Percentiles rank a stretch among this genome's conserved stretches.
Evolutionary conservation across 2,888 invertebrate genomes (phyloP).

Genomic region (Caenorhabditis panamensis): DNA sequence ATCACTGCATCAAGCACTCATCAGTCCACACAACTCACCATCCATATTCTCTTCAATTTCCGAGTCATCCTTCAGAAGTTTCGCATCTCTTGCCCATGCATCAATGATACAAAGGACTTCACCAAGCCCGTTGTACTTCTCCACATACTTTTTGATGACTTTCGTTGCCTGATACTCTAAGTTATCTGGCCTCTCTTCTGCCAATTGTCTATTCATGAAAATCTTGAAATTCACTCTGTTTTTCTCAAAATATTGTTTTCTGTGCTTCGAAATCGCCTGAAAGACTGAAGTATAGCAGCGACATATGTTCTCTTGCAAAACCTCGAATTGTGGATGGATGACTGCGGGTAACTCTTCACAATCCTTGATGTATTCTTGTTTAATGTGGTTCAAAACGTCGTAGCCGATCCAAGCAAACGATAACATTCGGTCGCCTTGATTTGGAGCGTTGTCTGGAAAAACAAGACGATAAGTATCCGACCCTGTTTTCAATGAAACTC

Average conservation of each 20-base stretch:
- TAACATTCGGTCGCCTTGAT: slow-evolving; percentile 54
- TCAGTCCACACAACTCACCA: neutral
- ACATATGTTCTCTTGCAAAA: neutral
- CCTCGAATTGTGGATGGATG: slow-evolving; percentile 13
- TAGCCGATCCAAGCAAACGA: slow-evolving; percentile 77
- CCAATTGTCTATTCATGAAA: neutral
- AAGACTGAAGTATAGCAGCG: neutral
- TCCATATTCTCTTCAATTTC: neutral
- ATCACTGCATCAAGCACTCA: no score
- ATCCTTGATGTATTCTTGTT: neutral
- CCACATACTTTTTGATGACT: neutral
- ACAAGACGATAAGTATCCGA: neutral
- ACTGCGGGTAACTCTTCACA: neutral
- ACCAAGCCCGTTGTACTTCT: slow-evolving; percentile 30
- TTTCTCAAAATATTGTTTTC: neutral
- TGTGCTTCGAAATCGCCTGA: slow-evolving; percentile 6
- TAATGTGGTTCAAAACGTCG: slow-evolving; percentile 67
- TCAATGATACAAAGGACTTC: slow-evolving; percentile 44
- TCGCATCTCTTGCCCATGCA: slow-evolving; percentile 48
- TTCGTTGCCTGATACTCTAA: neutral
- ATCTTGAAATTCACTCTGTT: no score
- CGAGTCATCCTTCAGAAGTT: slow-evolving; percentile 3
- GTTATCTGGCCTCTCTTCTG: neutral
- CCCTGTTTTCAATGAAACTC: neutral
- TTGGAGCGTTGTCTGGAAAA: slow-evolving; percentile 26